Base-by-base conservation (phyloP, 2,797 vertebrate genomes). In the Scolopax bukidnonensis region DNA sequence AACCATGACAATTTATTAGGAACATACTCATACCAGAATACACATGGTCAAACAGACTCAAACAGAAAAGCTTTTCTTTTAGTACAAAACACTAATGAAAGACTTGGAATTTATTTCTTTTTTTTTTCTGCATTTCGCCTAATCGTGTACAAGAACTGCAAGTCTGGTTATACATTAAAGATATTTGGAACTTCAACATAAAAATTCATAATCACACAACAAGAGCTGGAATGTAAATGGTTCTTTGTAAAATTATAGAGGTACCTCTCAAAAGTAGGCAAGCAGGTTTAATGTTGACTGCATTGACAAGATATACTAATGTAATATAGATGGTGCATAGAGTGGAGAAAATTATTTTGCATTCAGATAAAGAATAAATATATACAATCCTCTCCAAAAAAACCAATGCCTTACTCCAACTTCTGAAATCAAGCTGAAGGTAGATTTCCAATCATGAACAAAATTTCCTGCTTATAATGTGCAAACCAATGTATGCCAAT, bases 401-500 rank as follows among this genome's bases (percentile, higher is more conserved):
- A 87, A 81, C 54, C 59, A 84, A 10, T 51, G 36, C 45, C 38
- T 77, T 83, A 40, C 28, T 84, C 19, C 69, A 76, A 64, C 45
- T 76, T 28, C 25, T 79, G 78, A 96, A 95, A 84, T 69, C 36
- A 81, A 81, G 40, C 25, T 40, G 36, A 94, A 84, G 81, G 59
- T 68, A 69, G 57, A 86, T 43, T 56, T 96, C 73, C 43, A 96
- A 94, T 95, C 76, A 95, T 1, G 24, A 83, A 69, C 67, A 82
- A 65, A 73, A 94, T 81, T 92, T 83, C 48, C 40, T 93, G 25
- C 61, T 93, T 85, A 14, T 11, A 75, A 94, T 8, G 61, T 73
- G 23, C 51, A 85, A 84, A 64, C 36, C 82, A 67, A 16, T 36
- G 60, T 92, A 86, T 56, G 57, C 47, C 30, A 88, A 54, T 36